Evolutionary conservation across 1,140 invertebrate genomes (phyloP).

Genomic region (Lepidurus packardi): DNA sequence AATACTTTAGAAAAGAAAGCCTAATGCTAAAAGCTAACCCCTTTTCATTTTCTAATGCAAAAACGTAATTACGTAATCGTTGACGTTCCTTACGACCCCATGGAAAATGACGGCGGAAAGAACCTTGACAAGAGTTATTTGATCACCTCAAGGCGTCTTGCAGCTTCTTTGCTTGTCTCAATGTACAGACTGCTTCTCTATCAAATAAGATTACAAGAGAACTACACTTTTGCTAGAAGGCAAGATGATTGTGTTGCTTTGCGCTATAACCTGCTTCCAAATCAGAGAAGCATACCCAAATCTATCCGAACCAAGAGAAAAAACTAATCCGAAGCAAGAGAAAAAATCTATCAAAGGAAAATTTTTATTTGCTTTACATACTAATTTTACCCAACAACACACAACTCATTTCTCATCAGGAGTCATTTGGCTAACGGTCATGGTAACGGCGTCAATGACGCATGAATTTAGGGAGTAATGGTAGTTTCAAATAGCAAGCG

Average conservation of each 20-base stretch:
- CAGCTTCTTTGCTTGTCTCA: background rate
- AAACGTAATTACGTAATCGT: background rate
- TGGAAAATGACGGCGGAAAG: background rate
- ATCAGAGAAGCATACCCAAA: background rate
- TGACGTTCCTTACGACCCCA: background rate
- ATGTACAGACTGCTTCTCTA: background rate
- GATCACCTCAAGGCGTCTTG: constrained; percentile 1
- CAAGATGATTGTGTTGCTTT: background rate
- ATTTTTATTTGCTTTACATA: background rate
- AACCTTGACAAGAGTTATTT: constrained; percentile 7
- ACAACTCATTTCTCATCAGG: too few species aligned
- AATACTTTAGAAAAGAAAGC: background rate
- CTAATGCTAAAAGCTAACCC: background rate
- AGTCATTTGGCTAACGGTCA: too few species aligned
- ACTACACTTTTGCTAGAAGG: background rate
- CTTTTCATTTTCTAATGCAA: background rate
- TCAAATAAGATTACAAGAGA: background rate
- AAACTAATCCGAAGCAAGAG: background rate
- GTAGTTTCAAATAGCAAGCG: too few species aligned
- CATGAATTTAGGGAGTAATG: too few species aligned
- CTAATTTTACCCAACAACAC: background rate
- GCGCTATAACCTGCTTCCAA: background rate
- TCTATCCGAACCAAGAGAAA: background rate
- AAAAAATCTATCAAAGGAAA: too few species aligned
- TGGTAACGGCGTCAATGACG: too few species aligned